phyloP scores from a whole-genome alignment of 2,888 invertebrate genomes.

The Chloroclystis v-ata region DNA sequence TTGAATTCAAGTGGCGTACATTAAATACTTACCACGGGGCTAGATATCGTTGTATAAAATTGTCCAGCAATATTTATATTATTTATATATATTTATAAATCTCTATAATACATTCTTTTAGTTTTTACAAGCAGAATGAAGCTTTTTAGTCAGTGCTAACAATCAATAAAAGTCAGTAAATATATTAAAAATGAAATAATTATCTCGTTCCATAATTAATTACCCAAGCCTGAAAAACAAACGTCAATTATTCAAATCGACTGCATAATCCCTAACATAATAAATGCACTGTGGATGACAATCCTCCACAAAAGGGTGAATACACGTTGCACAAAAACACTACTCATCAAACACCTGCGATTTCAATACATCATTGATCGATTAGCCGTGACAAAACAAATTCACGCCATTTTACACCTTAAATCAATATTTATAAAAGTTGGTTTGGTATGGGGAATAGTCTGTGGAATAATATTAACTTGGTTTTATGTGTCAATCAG shows the following conservation, averaged over 20 bases:
- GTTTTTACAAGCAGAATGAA: no score
- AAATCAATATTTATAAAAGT: neutral
- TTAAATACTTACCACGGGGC: no score
- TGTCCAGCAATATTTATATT: no score
- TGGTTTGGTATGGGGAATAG: neutral
- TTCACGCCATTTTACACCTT: constrained; percentile 19
- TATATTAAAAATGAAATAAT: no score
- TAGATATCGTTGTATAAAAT: no score
- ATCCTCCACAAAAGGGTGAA: constrained; percentile 37
- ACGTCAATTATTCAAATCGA: constrained; percentile 7
- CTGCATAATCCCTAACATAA: constrained; percentile 18
- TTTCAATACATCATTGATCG: constrained; percentile 67
- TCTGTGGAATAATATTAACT: constrained; percentile 18
- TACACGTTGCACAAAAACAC: constrained; percentile 51
- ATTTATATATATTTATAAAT: no score
- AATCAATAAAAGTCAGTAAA: no score
- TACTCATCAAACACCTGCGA: constrained; percentile 74
- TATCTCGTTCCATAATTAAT: no score
- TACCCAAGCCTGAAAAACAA: neutral
- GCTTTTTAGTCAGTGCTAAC: no score
- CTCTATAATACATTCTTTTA: no score
- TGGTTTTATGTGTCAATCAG: constrained; percentile 32
- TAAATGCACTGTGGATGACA: constrained; percentile 38
- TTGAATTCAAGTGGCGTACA: no score
- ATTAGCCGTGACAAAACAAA: constrained; percentile 49